Conservation (phyloP, 2,113 vertebrate species). For the Pelobates fuscus region DNA sequence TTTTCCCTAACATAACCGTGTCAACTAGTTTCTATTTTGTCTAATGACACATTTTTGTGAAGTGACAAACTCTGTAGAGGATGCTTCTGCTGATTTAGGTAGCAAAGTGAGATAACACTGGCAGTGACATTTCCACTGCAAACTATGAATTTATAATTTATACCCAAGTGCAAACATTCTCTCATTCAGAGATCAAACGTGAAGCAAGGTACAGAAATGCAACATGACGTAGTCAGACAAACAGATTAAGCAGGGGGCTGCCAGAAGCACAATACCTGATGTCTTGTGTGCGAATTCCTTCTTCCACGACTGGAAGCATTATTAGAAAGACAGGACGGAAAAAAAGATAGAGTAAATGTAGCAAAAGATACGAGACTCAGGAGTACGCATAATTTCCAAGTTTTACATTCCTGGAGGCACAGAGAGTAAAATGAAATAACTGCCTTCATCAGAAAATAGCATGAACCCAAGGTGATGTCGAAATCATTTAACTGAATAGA, state of each 20-base stretch:
- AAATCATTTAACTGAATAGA: neutral
- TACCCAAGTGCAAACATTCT: constrained; percentile 65
- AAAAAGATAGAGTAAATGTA: constrained; percentile 72
- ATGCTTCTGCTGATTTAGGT: too few relatives aligned
- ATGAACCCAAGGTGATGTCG: neutral
- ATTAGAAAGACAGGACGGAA: constrained; percentile 72
- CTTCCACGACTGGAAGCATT: constrained; percentile 91
- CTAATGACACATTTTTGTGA: too few relatives aligned
- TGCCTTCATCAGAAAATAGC: constrained; percentile 5
- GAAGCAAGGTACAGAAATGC: constrained; percentile 57
- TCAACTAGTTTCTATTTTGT: too few relatives aligned
- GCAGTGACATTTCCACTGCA: neutral
- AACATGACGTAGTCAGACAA: constrained; percentile 40
- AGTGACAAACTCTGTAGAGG: too few relatives aligned
- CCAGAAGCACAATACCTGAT: constrained; percentile 86
- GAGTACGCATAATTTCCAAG: constrained; percentile 64
- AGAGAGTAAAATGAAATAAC: constrained; percentile 44
- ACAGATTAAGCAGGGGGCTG: constrained; percentile 37
- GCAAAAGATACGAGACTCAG: constrained; percentile 65
- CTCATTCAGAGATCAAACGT: constrained; percentile 46
- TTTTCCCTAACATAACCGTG: too few relatives aligned
- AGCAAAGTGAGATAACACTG: neutral
- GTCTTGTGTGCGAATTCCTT: constrained; percentile 95
- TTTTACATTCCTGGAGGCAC: constrained; percentile 73
- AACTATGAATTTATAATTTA: neutral